phyloP scores from a whole-genome alignment of 2,888 invertebrate species.

The Nemotelus nigrinus region DNA sequence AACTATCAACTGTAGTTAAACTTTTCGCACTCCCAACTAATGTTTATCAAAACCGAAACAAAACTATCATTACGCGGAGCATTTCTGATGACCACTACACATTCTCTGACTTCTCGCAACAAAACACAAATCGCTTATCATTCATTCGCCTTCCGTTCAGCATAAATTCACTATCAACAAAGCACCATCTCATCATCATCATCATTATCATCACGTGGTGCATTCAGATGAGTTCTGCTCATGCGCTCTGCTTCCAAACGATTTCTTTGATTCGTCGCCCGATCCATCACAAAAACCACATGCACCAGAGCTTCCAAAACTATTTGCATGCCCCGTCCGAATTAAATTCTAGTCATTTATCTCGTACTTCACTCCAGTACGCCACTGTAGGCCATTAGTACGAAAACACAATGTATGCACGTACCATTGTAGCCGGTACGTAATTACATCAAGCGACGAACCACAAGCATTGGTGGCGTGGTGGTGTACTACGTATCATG shows the following conservation, averaged over 20 bases:
- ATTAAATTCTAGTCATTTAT: no score
- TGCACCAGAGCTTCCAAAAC: slow-evolving; percentile 16
- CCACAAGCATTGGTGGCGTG: not conserved
- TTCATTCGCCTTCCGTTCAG: no score
- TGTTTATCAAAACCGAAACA: no score
- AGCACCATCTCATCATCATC: slow-evolving; percentile 18
- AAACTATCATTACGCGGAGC: no score
- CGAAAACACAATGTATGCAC: not conserved
- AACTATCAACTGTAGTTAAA: no score
- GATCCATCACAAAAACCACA: slow-evolving; percentile 27
- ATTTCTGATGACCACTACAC: no score
- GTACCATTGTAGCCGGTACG: not conserved
- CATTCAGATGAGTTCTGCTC: not conserved
- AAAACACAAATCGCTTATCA: no score
- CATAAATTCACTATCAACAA: no score
- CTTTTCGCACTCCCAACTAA: no score
- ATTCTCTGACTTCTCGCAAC: no score
- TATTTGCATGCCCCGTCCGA: not conserved
- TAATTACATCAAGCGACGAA: slow-evolving; percentile 2
- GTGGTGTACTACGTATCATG: not conserved
- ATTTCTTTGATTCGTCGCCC: not conserved
- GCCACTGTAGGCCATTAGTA: slow-evolving; percentile 18
- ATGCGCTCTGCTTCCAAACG: slow-evolving; percentile 1
- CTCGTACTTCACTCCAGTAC: not conserved
- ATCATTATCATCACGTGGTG: slow-evolving; percentile 40